phyloP scores from a whole-genome alignment of 2,888 invertebrate species.

The Cheilosia grossa region DNA sequence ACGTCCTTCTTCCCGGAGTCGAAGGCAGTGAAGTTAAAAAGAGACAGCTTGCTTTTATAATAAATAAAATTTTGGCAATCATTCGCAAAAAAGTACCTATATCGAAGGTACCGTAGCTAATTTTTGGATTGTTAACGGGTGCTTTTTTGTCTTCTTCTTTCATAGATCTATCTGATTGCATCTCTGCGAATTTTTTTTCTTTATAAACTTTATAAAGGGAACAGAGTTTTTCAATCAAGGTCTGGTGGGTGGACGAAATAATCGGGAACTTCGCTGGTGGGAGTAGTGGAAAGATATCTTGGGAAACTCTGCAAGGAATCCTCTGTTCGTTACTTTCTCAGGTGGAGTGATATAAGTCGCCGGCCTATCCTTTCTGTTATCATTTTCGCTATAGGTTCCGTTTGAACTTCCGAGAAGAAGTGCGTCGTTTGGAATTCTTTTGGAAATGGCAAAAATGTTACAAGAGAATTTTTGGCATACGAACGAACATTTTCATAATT shows the following conservation, averaged over 20 bases:
- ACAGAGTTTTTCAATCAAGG: background rate
- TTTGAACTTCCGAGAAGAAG: constrained; percentile 3
- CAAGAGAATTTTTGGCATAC: constrained; percentile 20
- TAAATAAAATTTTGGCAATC: constrained; percentile 5
- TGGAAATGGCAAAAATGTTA: constrained; percentile 1
- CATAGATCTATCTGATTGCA: no score
- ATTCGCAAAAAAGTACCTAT: background rate
- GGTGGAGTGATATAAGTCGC: constrained; percentile 5
- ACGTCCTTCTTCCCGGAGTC: background rate
- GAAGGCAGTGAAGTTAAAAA: background rate
- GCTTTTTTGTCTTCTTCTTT: no score
- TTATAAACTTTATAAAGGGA: background rate
- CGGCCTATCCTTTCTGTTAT: constrained; percentile 8
- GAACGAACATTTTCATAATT: background rate
- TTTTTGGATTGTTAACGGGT: background rate
- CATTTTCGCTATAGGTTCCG: background rate
- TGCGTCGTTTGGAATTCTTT: constrained; percentile 5
- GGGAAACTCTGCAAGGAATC: background rate
- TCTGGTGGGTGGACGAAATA: background rate
- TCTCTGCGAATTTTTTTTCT: no score
- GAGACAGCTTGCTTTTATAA: background rate
- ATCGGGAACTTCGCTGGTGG: constrained; percentile 12
- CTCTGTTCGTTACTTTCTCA: no score
- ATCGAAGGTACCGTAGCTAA: background rate
- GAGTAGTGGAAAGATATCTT: constrained; percentile 3